Base-by-base conservation (phyloP, 2,888 invertebrate genomes). In the Ectemnius cavifrons region DNA sequence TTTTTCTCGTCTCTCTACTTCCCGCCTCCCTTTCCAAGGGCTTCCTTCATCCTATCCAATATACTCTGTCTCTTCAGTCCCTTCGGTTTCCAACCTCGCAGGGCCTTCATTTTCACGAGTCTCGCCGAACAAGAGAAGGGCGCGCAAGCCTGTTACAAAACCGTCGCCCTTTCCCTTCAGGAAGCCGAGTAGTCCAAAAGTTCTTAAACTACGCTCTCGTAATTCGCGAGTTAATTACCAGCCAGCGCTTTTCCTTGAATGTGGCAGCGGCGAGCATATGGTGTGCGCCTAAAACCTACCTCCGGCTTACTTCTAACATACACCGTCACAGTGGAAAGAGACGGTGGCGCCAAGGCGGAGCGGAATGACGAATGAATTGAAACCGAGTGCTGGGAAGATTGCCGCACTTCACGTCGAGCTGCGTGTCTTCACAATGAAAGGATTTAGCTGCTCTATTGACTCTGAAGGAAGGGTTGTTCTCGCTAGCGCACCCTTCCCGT, bases 171-270 rank as follows among this genome's bases (percentile, higher is more conserved):
- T 28, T 5, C 60, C 28, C n/a, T 57, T 49, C 63, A 56, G 67
- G 14, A 52, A 56, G 52, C 46, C 58, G 47, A 58, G 16, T 52
- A 67, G 63, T 63, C 37, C 52, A 70, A 60, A 76, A 76, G 63
- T 76, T 76, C 56, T 52, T 45, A 49, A 72, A 49, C 57, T 52
- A 59, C 65, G 56, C 58, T 69, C 73, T 45, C 63, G 71, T 71
- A 71, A 77, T 74, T 71, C 71, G 71, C 68, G 74, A 77, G 77
- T 71, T 77, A 77, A 77, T 77, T 77, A 74, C 74, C 71, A 59
- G 16, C 64, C 63, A 63, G 59, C 70, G 71, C 64, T 63, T 73
- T 66, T 60, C 37, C 70, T 14, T 46, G 47, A 58, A 20, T 70
- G 52, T 61, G 60, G 16, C 58, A 47, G 37, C 46, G 63, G 28